Percentiles rank a stretch among this genome's conserved stretches.
phyloP scores from a whole-genome alignment of 2,888 invertebrate species.

The Dryomyza anilis region DNA sequence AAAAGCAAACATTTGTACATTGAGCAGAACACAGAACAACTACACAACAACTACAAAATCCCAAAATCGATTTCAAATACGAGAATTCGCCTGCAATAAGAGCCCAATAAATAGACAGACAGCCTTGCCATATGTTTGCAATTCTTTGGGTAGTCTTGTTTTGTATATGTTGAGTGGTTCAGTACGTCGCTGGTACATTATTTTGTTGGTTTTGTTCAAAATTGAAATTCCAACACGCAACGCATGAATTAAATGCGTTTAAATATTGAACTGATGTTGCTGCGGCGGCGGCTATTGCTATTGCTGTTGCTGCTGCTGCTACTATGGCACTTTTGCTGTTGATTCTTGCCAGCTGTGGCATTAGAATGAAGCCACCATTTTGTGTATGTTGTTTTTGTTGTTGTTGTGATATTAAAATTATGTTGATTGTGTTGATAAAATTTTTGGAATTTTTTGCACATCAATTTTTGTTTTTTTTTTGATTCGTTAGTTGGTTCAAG shows the following conservation, averaged over 20 bases:
- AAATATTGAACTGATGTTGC: background rate
- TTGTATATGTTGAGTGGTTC: background rate
- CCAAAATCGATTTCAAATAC: no score
- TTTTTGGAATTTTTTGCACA: no score
- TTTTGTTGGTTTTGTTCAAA: background rate
- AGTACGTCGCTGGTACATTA: background rate
- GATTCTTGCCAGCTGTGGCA: no score
- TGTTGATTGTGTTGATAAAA: no score
- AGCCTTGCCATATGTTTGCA: background rate
- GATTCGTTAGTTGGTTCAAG: no score
- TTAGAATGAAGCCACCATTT: no score
- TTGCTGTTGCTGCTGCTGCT: background rate
- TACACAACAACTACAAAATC: no score
- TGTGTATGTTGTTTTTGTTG: no score
- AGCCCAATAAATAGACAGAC: background rate
- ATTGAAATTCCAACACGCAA: conserved; percentile 15
- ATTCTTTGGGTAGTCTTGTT: no score
- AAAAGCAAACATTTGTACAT: background rate
- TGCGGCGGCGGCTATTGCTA: background rate
- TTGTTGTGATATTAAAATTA: no score
- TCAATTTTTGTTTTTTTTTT: no score
- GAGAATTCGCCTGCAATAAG: background rate
- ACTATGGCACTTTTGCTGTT: background rate
- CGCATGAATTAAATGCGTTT: background rate
- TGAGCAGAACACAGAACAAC: background rate